Evolutionary conservation across 2,888 invertebrate genomes (phyloP).

Genomic region (Ellobium chinense): DNA sequence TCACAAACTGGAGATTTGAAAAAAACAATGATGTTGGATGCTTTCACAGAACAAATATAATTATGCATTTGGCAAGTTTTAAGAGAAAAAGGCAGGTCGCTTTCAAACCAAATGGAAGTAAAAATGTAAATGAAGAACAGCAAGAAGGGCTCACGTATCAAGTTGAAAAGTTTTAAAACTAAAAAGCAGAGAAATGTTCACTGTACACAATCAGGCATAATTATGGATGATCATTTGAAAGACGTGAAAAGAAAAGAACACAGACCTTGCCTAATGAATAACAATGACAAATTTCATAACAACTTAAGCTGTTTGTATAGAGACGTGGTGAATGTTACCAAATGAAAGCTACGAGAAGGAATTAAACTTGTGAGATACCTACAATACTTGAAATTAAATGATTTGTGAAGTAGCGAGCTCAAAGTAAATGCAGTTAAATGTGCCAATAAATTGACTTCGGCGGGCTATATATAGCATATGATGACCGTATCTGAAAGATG

Average conservation of each 20-base stretch:
- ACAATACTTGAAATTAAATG: not conserved
- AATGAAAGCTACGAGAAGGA: not conserved
- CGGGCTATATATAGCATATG: too few species aligned
- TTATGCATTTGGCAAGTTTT: too few species aligned
- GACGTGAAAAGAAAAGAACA: too few species aligned
- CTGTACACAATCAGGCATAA: too few species aligned
- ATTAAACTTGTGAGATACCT: too few species aligned
- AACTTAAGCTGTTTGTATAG: not conserved
- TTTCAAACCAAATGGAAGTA: not conserved
- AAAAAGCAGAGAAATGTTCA: too few species aligned
- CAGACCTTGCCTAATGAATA: too few species aligned
- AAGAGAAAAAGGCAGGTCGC: not conserved
- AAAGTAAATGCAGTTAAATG: not conserved
- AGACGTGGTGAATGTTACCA: not conserved
- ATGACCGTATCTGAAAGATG: too few species aligned
- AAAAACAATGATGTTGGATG: not conserved
- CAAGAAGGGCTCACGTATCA: not conserved
- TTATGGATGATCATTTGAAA: too few species aligned
- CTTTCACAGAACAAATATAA: too few species aligned
- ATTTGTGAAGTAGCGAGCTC: not conserved
- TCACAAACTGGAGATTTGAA: not conserved
- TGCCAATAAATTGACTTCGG: too few species aligned
- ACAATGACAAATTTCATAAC: not conserved
- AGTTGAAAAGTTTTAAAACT: too few species aligned
- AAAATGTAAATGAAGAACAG: not conserved